Base-by-base conservation (phyloP, 2,888 invertebrate species). In the Ectemnius continuus region DNA sequence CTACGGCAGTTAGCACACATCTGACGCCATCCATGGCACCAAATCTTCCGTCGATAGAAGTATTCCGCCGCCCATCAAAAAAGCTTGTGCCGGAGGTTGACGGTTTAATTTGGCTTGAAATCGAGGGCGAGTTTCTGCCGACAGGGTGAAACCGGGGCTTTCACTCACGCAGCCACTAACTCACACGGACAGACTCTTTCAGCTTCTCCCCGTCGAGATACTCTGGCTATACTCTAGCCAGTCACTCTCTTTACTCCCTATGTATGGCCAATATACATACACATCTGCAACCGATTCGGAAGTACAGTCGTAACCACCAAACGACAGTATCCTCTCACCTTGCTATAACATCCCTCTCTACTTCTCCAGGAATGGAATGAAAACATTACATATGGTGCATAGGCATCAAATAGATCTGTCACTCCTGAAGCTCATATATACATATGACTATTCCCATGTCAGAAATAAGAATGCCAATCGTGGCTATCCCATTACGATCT, bases 181-280 rank as follows among this genome's bases (percentile, higher is more conserved):
- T 56, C 67, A 18, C 57, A 20, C 26, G 72, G 46, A 47, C n/a
- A 13, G 26, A 71, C 62, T n/a, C 66, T 23, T 23, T 23, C 23
- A 66, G 14, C 14, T 60, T 73, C 61, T 69, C 65, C 60, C 66
- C 69, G 71, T 46, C 11, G 16, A 23, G 61, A 67, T 61, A 62
- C 8, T 46, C 47, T 67, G 61, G 16, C 60, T 36, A 6, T 4
- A 36, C 4, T 36, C 4, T 36, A 36, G 5, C 11, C 11, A 57
- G 66, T 3, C 23, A 56, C 58, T 73, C 78, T 80, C 79, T 81
- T 80, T 76, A 74, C 61, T 67, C 60, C 64, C 67, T 76, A 70
- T 75, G 69, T 59, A 78, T 80, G 76, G 72, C 76, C 82, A 80
- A 86, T 85, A 81, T 36, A 73, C 75, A 81, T 82, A 80, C 81